Evolutionary conservation across 2,888 invertebrate genomes (phyloP), one percentile per base, ranked within the genome.

Genomic region (Apodemia hepburni): DNA sequence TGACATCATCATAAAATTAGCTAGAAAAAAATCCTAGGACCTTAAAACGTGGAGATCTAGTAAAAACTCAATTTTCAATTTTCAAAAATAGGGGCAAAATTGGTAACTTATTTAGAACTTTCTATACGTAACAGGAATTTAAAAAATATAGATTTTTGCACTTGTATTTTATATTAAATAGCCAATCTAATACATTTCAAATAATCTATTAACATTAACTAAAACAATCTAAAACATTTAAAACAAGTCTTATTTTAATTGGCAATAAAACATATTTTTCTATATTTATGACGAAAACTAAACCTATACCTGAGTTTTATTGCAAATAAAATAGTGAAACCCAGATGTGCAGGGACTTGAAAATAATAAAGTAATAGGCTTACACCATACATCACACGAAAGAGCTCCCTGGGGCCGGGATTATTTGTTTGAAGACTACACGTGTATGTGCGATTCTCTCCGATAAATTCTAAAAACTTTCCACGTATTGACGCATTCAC

Each of bases 381-480:
- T 4, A 42, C 42, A 42, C 15, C 42, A 15, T 42, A 42, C 4
- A 42, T 42, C 42, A 42, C 38, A 42, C 38, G 38, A 1, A 42
- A 42, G 15, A 15, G 12, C 38, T 42, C 38, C 38, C 38, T 15
- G 38, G 38, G 38, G 38, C 38, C 0, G 12, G 42, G 42, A 45
- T 45, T 45, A 45, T 45, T 45, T 45, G 45, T 45, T 45, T n/a
- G 45, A 45, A 45, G n/a, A 17, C 45, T 45, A 45, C n/a, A 45
- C 45, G 45, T 45, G 45, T 45, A 45, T 8, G 1, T 7, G 54
- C 15, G 54, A 57, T 27, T 57, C 17, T 45, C 45, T 57, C 29
- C 15, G 7, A 57, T 57, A 57, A 57, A 57, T 27, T 57, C 29
- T 27, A 63, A n/a, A 45, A 60, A 58, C 38, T 29, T 35, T 42